Conservation (phyloP, 2,113 vertebrate species). For the Atractosteus spatula region DNA sequence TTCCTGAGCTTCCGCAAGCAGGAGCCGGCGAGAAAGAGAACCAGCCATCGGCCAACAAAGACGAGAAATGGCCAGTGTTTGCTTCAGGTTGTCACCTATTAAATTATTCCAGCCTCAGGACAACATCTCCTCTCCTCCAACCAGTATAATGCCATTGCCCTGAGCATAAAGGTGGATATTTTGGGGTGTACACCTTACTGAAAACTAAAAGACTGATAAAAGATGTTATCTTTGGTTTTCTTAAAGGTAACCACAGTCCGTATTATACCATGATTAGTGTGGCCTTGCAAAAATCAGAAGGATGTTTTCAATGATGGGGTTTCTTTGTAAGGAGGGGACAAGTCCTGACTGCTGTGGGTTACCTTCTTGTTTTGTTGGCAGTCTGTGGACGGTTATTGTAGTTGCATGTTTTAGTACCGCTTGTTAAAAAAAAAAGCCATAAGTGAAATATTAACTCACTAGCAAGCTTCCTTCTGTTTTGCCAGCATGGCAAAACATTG, state of each 20-base stretch:
- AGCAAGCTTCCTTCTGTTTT: constrained; percentile 1
- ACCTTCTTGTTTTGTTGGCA: constrained; percentile 10
- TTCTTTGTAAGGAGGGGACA: not conserved
- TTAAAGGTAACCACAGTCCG: not conserved
- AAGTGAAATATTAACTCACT: constrained; percentile 4
- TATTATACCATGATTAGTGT: not conserved
- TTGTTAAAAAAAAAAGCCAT: constrained; percentile 12
- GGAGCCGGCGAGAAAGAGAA: constrained; percentile 33
- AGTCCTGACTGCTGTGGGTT: constrained; percentile 23
- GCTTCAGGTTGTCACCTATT: constrained; percentile 37
- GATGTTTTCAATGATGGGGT: no score
- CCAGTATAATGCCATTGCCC: constrained; percentile 40
- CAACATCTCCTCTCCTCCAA: constrained; percentile 29
- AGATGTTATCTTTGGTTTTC: not conserved
- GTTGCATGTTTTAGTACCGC: constrained; percentile 15
- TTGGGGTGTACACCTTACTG: constrained; percentile 1
- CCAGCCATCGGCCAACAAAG: constrained; percentile 44
- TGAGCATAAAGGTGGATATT: constrained; percentile 35
- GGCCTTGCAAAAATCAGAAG: not conserved
- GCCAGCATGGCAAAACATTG: constrained; percentile 5
- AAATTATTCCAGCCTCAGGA: constrained; percentile 45
- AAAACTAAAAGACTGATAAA: constrained; percentile 18
- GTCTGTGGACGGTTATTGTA: constrained; percentile 30
- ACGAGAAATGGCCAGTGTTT: constrained; percentile 51
- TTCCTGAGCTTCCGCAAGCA: constrained; percentile 53